Evolutionary conservation across 2,113 vertebrate genomes (phyloP), one percentile per base, ranked within the genome.

Genomic region (Ranitomeya imitator): DNA sequence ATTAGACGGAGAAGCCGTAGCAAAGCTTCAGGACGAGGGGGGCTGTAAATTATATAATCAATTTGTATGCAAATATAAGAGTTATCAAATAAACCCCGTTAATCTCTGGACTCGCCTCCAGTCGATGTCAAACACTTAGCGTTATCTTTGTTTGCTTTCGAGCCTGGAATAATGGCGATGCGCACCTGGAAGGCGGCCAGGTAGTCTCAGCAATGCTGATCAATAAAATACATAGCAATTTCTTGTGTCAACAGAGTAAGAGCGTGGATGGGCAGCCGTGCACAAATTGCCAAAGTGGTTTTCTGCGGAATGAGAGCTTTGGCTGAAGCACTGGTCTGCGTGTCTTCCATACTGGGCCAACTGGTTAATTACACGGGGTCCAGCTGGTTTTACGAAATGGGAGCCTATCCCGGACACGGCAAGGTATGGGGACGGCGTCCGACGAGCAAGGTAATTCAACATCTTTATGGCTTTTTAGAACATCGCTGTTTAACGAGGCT

Each of bases 341-440:
- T 79, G 81, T 57, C 73, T 45, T 88, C 21, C 71, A 54, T 69
- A 45, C 18, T 78, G 10, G 74, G 19, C 51, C 61, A 69, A 78
- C 26, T 78, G 52, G 18, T 78, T 79, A 65, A 85, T 88, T 79
- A 85, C 51, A 78, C 11, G 45, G 60, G 73, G 37, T 45, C 81
- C 87, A 85, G 60, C 87, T 88, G 81, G 73, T 76, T 88, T 55
- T 26, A 23, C 83, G n/a, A 81, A 84, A 78, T 65, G 57, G 37
- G 57, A n/a, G 21, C 55, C 13, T 26, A n/a, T 85, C 87, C 87
- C 87, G 78, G 45, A 13, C 76, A 15, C 67, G 80, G 71, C 7
- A 23, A 52, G 71, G 79, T 57, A 63, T 77, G 79, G 65, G 79
- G 14, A 45, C 54, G 23, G 21, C 59, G 18, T n/a, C 83, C 80